phyloP scores from a whole-genome alignment of 2,888 invertebrate species.

The Aproaerema taeniolella region DNA sequence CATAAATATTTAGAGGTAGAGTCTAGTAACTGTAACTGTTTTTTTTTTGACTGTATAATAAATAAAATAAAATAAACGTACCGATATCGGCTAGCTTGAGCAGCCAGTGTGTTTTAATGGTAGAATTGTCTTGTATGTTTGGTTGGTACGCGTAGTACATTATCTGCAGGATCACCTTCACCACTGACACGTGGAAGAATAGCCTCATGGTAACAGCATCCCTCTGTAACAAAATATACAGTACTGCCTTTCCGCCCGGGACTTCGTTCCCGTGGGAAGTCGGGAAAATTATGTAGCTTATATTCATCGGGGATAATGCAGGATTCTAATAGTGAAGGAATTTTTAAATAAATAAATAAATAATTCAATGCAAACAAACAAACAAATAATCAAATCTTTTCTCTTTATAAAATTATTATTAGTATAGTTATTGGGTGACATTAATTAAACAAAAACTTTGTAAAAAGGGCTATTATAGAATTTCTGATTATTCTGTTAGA shows the following conservation, averaged over 20 bases:
- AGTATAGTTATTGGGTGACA: neutral
- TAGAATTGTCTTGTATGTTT: neutral
- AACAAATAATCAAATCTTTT: too few species aligned
- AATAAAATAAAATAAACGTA: too few species aligned
- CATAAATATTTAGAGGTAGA: too few species aligned
- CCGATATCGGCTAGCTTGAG: neutral
- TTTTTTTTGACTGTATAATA: too few species aligned
- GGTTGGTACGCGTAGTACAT: neutral
- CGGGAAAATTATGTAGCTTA: too few species aligned
- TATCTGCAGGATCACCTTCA: neutral
- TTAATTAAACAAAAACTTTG: too few species aligned
- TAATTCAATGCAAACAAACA: neutral
- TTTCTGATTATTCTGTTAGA: neutral
- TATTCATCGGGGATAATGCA: too few species aligned
- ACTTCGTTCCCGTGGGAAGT: too few species aligned
- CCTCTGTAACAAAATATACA: neutral
- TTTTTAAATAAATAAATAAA: neutral
- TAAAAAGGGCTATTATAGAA: too few species aligned
- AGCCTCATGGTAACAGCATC: neutral
- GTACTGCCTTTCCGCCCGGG: neutral
- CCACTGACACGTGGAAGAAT: neutral
- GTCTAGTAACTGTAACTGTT: too few species aligned
- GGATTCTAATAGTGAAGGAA: too few species aligned
- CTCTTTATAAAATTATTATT: too few species aligned
- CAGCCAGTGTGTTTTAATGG: neutral